phyloP scores from a whole-genome alignment of 2,888 invertebrate species.

The Dicyrtoma fusca region DNA sequence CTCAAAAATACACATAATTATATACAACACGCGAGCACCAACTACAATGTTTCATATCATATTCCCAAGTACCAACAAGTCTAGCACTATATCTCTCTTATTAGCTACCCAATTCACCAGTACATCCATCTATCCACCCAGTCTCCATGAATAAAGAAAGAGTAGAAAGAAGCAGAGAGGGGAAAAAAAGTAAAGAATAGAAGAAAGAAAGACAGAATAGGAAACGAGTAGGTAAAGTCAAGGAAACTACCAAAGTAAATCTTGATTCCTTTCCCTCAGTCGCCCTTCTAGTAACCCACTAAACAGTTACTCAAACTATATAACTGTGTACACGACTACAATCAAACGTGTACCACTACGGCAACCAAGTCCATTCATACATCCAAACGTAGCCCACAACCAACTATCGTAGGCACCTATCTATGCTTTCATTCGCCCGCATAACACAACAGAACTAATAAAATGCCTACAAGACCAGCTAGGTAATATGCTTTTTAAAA shows the following conservation, averaged over 20 bases:
- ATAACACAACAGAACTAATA: no score
- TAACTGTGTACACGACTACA: not conserved
- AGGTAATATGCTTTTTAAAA: no score
- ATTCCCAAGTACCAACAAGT: no score
- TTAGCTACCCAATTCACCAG: not conserved
- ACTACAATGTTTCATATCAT: no score
- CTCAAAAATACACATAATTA: no score
- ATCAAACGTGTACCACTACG: not conserved
- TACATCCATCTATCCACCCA: not conserved
- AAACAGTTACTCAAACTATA: no score
- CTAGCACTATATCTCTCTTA: no score
- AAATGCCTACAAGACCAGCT: no score
- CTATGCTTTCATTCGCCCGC: no score
- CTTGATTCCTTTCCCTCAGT: not conserved
- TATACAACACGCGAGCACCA: no score
- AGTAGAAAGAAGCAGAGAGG: not conserved
- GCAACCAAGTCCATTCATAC: not conserved
- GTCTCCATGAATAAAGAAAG: not conserved
- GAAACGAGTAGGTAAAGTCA: slow-evolving; percentile 16
- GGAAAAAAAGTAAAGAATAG: not conserved
- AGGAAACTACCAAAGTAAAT: slow-evolving; percentile 15
- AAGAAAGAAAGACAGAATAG: slow-evolving; percentile 14
- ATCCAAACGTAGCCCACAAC: not conserved
- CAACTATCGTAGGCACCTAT: not conserved
- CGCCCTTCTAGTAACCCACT: not conserved